These are phyloP conservation scores for Anguilla rostrata DNA, from an alignment of 2,113 vertebrate species.

Conservation along the genomic window DNA sequence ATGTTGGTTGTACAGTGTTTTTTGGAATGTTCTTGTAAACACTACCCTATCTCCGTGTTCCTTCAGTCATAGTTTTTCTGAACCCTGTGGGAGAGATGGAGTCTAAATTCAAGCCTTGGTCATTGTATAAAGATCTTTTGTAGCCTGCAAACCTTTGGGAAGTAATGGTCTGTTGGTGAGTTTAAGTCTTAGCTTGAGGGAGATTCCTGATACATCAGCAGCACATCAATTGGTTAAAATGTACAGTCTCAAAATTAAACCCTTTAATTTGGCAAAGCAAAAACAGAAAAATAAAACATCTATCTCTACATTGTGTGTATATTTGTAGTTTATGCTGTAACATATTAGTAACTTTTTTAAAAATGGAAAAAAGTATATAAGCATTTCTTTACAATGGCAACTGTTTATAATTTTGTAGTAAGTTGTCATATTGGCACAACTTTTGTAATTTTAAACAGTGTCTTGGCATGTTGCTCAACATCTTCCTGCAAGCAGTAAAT, in stretches of 20 bases:
- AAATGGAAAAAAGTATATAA: constrained; percentile 58
- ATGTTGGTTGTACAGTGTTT: neutral
- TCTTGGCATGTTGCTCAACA: constrained; percentile 8
- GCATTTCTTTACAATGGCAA: constrained; percentile 33
- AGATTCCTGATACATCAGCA: constrained; percentile 33
- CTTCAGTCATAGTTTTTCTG: neutral
- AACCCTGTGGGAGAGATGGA: neutral
- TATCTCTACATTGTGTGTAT: constrained; percentile 61
- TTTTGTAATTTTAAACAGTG: constrained; percentile 30
- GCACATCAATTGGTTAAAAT: constrained; percentile 8
- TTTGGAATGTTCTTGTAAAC: neutral
- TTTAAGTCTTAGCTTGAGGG: constrained; percentile 1
- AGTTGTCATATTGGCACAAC: constrained; percentile 37
- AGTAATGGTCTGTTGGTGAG: neutral
- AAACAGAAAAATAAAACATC: constrained; percentile 43
- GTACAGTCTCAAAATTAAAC: constrained; percentile 18
- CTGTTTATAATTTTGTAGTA: constrained; percentile 37
- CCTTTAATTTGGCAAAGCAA: constrained; percentile 11
- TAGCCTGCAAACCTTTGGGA: neutral
- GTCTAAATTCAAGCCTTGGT: neutral
- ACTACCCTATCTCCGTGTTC: neutral
- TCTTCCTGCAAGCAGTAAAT: constrained; percentile 11
- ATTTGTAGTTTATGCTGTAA: constrained; percentile 66
- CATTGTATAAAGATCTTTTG: neutral
- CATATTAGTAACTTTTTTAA: constrained; percentile 64